Conservation (phyloP, 2,888 invertebrate genomes). For the Drosophila leonis region DNA sequence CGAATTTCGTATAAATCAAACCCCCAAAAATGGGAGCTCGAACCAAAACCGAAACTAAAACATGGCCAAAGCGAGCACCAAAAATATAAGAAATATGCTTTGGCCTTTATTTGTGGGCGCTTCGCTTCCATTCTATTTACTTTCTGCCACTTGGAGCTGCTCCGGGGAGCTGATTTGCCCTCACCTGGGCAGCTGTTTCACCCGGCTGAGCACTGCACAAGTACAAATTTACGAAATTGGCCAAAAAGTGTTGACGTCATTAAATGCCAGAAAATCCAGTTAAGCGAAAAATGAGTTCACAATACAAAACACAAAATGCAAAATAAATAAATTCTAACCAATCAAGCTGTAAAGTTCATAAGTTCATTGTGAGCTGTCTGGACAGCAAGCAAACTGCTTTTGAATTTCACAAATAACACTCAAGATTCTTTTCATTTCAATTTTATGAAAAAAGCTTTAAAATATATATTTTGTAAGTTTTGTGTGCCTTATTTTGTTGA, state of each 20-base stretch:
- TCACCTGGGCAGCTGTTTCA: conserved; percentile 21
- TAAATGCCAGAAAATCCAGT: conserved; percentile 11
- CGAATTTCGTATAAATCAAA: conserved; percentile 71
- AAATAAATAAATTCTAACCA: conserved; percentile 14
- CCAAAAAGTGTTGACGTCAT: conserved; percentile 37
- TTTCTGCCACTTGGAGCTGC: conserved; percentile 32
- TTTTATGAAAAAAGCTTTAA: not conserved
- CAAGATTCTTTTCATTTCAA: not conserved
- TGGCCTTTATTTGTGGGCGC: conserved; percentile 49
- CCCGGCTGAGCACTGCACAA: not conserved
- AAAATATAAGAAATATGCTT: conserved; percentile 48
- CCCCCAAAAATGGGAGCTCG: conserved; percentile 60
- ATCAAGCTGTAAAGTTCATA: not conserved
- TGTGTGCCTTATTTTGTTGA: conserved; percentile 21
- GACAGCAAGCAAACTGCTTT: conserved; percentile 1
- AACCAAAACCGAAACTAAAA: conserved; percentile 13
- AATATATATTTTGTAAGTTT: conserved; percentile 6
- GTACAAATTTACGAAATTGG: conserved; percentile 48
- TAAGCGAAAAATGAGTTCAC: conserved; percentile 4
- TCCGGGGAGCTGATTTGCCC: not conserved
- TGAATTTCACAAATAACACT: conserved; percentile 4
- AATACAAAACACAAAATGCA: conserved; percentile 8
- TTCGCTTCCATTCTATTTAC: conserved; percentile 49
- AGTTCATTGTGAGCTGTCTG: conserved; percentile 4
- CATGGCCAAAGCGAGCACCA: conserved; percentile 4